A percentile compares a stretch with the other conserved stretches of the same genome.
These are phyloP conservation scores for Lobophora halterata DNA, from an alignment of 2,888 invertebrate genomes.

Conservation along the genomic window DNA sequence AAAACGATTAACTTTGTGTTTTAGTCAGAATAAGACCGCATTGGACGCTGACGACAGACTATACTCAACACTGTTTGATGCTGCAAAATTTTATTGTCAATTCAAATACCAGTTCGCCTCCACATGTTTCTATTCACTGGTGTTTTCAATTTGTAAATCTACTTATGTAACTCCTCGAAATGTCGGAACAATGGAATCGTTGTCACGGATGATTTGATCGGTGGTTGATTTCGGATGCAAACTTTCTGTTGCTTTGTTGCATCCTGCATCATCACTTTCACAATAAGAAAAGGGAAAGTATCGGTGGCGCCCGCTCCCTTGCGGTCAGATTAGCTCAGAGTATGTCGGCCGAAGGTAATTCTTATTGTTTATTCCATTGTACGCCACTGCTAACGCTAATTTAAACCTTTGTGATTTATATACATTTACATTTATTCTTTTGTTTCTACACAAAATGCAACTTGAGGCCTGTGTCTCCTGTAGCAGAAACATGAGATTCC, in stretches of 20 bases:
- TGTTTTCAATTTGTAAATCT: constrained; percentile 24
- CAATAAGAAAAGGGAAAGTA: constrained; percentile 77
- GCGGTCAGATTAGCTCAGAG: constrained; percentile 71
- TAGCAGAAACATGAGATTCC: too few relatives aligned
- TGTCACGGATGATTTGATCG: constrained; percentile 40
- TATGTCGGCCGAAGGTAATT: constrained; percentile 68
- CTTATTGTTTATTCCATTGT: constrained; percentile 70
- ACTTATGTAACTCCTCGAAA: constrained; percentile 27
- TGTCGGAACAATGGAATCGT: constrained; percentile 32
- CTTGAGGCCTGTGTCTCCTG: too few relatives aligned
- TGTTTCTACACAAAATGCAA: too few relatives aligned
- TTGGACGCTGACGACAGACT: too few relatives aligned
- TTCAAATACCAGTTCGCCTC: constrained; percentile 30
- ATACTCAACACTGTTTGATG: constrained; percentile 41
- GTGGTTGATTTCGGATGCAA: constrained; percentile 59
- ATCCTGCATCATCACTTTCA: constrained; percentile 76
- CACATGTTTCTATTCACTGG: constrained; percentile 22
- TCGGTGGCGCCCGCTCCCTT: constrained; percentile 71
- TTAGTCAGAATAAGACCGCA: constrained; percentile 44
- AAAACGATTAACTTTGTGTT: constrained; percentile 55
- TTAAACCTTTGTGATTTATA: too few relatives aligned
- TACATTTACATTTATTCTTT: too few relatives aligned
- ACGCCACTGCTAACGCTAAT: constrained; percentile 49
- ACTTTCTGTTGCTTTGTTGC: constrained; percentile 59
- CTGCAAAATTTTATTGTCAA: constrained; percentile 48